phyloP scores from a whole-genome alignment of 1,140 invertebrate genomes.

The Wasmannia auropunctata region DNA sequence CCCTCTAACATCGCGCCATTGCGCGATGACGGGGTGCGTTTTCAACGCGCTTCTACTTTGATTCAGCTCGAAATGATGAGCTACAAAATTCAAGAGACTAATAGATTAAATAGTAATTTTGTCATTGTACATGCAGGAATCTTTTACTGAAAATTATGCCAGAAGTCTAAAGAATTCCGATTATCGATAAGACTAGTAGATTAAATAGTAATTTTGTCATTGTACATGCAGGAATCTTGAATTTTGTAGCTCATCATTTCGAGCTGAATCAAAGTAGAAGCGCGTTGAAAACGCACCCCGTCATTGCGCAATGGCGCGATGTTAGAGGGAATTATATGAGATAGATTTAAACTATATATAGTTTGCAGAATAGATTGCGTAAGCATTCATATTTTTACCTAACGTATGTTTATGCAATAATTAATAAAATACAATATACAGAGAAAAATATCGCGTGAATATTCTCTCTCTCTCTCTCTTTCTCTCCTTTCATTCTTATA shows the following conservation, averaged over 20 bases:
- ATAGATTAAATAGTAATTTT: not conserved
- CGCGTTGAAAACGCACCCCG: not conserved
- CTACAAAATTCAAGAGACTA: not conserved
- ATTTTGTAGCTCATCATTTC: not conserved
- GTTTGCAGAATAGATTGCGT: no score
- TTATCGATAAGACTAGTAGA: not conserved
- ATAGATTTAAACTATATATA: no score
- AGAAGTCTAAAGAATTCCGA: not conserved
- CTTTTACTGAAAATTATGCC: not conserved
- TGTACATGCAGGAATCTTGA: not conserved
- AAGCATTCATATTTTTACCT: not conserved
- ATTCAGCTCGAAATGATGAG: not conserved
- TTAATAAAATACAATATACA: not conserved
- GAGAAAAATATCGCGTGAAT: not conserved
- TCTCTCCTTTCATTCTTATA: not conserved
- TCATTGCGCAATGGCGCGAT: slow-evolving; percentile 7
- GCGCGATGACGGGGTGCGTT: not conserved
- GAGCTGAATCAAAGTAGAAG: not conserved
- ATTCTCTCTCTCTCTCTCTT: not conserved
- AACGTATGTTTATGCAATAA: not conserved
- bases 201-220: not conserved
- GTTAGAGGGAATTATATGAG: not conserved
- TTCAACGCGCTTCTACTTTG: not conserved
- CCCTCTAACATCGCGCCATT: slow-evolving; percentile 11
- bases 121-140: not conserved